Percentiles rank a stretch among this genome's conserved stretches.
Evolutionary conservation across 2,113 vertebrate species (phyloP).

Genomic region (Hystrix brachyura): DNA sequence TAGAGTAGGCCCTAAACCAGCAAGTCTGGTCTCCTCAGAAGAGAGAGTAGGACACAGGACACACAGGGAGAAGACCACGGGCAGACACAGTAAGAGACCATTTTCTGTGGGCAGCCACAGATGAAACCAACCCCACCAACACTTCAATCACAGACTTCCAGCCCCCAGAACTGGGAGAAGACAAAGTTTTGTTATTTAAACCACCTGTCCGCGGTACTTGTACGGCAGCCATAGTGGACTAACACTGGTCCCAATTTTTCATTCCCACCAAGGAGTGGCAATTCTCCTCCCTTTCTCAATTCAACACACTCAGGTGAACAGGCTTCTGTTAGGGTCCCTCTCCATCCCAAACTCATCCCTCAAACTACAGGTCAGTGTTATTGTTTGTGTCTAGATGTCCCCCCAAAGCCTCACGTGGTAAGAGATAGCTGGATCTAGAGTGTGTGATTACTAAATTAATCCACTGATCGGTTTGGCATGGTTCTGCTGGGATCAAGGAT

Average conservation of each 20-base stretch:
- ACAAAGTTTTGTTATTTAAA: neutral
- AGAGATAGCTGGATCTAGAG: too few relatives aligned
- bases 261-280: too few relatives aligned
- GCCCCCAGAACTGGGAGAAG: neutral
- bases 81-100: neutral
- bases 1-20: neutral
- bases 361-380: neutral
- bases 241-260: neutral
- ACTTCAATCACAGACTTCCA: neutral
- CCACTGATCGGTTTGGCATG: too few relatives aligned
- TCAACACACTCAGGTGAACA: neutral
- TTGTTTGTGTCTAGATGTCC: too few relatives aligned
- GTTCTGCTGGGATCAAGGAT: too few relatives aligned
- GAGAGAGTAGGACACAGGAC: neutral
- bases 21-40: neutral
- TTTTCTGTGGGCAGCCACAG: neutral
- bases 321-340: neutral
- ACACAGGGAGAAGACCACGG: neutral
- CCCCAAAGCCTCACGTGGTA: too few relatives aligned
- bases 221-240: neutral
- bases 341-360: neutral
- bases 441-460: too few relatives aligned
- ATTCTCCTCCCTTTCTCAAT: neutral
- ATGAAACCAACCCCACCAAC: neutral
- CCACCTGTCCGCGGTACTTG: neutral